Conservation (phyloP, 37 sponge, comb jelly and placozoan species). For the Amphimedon queenslandica region DNA sequence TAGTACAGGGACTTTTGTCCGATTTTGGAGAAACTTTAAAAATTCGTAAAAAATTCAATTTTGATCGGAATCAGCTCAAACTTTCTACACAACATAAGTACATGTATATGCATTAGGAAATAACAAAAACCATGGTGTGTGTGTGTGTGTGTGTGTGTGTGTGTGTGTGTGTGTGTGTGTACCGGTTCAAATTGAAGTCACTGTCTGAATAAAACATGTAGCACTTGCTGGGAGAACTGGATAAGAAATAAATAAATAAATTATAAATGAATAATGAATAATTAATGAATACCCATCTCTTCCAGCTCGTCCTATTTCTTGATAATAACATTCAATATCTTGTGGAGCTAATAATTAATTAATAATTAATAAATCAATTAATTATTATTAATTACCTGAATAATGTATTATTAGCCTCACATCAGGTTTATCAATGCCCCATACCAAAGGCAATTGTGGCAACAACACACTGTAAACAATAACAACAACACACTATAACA, state of each 20-base stretch:
- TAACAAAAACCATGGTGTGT: too few species aligned
- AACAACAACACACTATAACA: not conserved
- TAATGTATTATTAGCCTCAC: constrained; percentile 3
- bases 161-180: constrained; percentile 8
- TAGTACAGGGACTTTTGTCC: too few species aligned
- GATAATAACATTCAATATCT: constrained; percentile 67
- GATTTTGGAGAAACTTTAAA: too few species aligned
- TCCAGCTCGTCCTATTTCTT: constrained; percentile 69
- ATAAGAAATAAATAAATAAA: not conserved
- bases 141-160: too few species aligned
- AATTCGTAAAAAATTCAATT: too few species aligned
- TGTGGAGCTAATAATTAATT: constrained; percentile 36
- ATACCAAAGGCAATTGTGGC: constrained; percentile 10
- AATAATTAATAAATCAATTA: too few species aligned
- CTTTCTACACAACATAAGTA: too few species aligned
- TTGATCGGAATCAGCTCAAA: too few species aligned
- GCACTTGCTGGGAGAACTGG: not conserved
- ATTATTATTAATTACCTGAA: not conserved
- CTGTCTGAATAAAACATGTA: not conserved
- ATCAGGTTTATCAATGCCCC: constrained; percentile 11
- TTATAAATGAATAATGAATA: not conserved
- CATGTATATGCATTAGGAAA: too few species aligned
- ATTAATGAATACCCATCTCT: constrained; percentile 58
- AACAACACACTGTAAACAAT: constrained; percentile 12
- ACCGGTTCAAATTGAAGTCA: not conserved